Percentiles rank a stretch among this genome's conserved stretches.
phyloP scores from a whole-genome alignment of 2,113 vertebrate genomes.

The Phocoena phocoena region DNA sequence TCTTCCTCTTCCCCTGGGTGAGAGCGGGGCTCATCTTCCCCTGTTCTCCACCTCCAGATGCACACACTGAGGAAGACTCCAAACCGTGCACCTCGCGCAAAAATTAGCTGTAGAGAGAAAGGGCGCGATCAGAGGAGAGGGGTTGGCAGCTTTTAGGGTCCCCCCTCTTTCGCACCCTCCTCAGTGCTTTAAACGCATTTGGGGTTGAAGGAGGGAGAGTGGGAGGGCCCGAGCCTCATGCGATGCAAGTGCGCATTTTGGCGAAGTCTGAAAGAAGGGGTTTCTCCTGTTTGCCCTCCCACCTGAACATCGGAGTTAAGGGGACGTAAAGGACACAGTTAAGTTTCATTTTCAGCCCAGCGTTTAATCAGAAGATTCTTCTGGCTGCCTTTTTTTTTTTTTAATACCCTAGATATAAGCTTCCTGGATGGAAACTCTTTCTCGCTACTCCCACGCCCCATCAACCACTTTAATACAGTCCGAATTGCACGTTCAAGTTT shows the following conservation, averaged over 20 bases:
- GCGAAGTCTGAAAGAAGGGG: conserved; percentile 20
- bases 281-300: neutral
- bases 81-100: neutral
- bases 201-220: conserved; percentile 16
- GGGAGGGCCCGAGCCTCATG: conserved; percentile 59
- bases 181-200: neutral
- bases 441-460: neutral
- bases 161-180: neutral
- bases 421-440: conserved; percentile 45
- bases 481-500: conserved; percentile 46
- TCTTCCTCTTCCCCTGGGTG: neutral
- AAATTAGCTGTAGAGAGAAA: neutral
- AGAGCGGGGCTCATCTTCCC: neutral
- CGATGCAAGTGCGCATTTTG: conserved; percentile 68
- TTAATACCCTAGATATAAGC: conserved; percentile 26
- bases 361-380: neutral
- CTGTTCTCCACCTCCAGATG: neutral
- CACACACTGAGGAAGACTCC: neutral
- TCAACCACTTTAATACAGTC: conserved; percentile 6
- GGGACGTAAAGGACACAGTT: neutral
- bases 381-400: neutral
- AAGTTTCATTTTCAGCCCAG: conserved; percentile 42
- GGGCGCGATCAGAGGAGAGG: neutral
- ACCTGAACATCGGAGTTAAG: neutral
- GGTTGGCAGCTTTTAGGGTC: neutral